Evolutionary conservation across 2,797 vertebrate genomes (phyloP).

Genomic region (Dendrocincla fuliginosa): DNA sequence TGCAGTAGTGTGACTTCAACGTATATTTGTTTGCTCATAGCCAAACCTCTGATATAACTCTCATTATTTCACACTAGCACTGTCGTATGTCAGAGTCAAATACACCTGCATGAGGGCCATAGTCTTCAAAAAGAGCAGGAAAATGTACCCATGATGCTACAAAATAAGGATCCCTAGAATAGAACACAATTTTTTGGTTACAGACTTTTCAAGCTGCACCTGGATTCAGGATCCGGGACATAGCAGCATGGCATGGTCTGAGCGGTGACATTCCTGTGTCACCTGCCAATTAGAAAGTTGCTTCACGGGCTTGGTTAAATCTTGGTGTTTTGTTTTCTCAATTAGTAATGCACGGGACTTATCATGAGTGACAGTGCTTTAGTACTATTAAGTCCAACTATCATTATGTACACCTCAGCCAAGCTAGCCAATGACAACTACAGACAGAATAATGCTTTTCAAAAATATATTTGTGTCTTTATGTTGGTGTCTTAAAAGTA

Average conservation of each 20-base stretch:
- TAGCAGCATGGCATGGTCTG: accelerated
- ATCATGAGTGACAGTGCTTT: not conserved
- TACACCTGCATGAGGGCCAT: not conserved
- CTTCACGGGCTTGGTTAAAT: not conserved
- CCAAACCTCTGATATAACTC: not conserved
- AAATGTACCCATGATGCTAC: not conserved
- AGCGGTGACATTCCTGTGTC: not conserved
- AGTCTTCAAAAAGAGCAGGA: not conserved
- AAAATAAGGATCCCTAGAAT: not conserved
- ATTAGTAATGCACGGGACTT: not conserved
- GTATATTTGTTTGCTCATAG: not conserved
- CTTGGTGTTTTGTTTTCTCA: not conserved
- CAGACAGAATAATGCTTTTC: not conserved
- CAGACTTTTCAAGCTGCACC: not conserved
- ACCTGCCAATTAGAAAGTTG: not conserved
- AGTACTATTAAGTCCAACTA: not conserved
- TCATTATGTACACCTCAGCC: not conserved
- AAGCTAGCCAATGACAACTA: not conserved
- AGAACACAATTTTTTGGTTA: not conserved
- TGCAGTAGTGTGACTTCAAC: not conserved
- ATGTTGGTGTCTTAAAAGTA: not conserved
- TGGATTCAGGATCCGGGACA: not conserved
- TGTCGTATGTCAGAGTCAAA: not conserved
- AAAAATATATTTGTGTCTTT: not conserved
- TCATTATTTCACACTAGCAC: not conserved